Conservation (phyloP, 2,888 invertebrate genomes). For the Rhagonycha lutea region DNA sequence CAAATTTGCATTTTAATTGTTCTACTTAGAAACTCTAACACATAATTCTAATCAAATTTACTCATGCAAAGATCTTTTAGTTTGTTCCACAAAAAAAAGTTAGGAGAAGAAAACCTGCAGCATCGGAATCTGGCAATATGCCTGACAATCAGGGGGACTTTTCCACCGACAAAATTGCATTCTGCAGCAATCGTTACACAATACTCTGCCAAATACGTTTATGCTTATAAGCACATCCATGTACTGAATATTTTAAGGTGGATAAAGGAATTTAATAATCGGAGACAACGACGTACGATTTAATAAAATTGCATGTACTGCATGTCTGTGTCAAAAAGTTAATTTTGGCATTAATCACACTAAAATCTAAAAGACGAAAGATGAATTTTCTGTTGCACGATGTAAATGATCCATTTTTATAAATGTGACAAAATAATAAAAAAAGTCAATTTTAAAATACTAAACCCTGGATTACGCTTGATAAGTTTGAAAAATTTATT, state of each 20-base stretch:
- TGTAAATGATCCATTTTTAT: neutral
- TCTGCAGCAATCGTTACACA: slow-evolving; percentile 9
- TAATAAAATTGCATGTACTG: neutral
- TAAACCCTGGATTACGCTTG: neutral
- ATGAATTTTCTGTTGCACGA: neutral
- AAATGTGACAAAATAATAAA: neutral
- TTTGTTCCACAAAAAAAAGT: neutral
- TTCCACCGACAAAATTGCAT: slow-evolving; percentile 17
- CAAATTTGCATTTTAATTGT: neutral
- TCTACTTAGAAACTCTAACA: neutral
- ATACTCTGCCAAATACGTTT: slow-evolving; percentile 10
- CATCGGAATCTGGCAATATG: slow-evolving; percentile 3
- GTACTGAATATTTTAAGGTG: neutral
- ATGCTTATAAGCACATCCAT: neutral
- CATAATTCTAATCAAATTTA: neutral
- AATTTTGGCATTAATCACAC: neutral
- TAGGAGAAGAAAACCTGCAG: neutral
- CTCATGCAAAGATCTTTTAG: neutral
- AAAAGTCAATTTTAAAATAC: neutral
- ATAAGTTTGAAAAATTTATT: neutral
- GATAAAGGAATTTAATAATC: neutral
- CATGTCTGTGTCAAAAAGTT: neutral
- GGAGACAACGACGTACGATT: neutral
- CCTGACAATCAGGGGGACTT: slow-evolving; percentile 15
- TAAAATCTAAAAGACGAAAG: neutral